Evolutionary conservation across 2,888 invertebrate genomes (phyloP).

Genomic region (Troilus luridus): DNA sequence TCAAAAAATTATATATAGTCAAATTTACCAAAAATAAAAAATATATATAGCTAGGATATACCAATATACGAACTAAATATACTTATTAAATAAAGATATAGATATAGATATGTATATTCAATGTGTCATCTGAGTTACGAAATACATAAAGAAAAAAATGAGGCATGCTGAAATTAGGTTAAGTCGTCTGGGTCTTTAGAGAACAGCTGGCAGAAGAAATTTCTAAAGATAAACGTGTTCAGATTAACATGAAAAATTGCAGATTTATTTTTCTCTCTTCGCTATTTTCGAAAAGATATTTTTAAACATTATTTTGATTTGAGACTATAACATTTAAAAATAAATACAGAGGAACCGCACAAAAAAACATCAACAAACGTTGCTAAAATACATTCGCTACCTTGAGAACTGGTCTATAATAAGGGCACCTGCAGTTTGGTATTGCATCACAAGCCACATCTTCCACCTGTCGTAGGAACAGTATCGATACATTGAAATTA

Average conservation of each 20-base stretch:
- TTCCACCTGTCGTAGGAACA: neutral
- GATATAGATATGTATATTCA: no score
- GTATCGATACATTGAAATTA: no score
- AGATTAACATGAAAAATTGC: neutral
- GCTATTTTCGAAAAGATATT: constrained; percentile 14
- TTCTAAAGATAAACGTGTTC: constrained; percentile 5
- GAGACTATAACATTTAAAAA: neutral
- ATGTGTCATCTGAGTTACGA: neutral
- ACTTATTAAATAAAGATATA: no score
- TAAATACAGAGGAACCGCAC: neutral
- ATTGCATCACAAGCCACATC: neutral
- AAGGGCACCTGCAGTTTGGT: neutral
- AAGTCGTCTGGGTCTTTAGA: neutral
- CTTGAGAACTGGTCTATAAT: constrained; percentile 2
- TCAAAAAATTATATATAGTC: no score
- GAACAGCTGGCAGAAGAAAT: neutral
- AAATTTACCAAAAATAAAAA: no score
- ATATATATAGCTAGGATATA: no score
- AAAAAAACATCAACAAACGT: neutral
- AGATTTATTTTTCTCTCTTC: neutral
- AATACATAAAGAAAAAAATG: neutral
- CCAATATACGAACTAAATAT: no score
- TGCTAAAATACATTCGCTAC: neutral
- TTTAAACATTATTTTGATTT: neutral
- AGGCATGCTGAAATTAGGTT: constrained; percentile 11